phyloP scores from a whole-genome alignment of 2,797 vertebrate genomes.

The Aulostomus chinensis region DNA sequence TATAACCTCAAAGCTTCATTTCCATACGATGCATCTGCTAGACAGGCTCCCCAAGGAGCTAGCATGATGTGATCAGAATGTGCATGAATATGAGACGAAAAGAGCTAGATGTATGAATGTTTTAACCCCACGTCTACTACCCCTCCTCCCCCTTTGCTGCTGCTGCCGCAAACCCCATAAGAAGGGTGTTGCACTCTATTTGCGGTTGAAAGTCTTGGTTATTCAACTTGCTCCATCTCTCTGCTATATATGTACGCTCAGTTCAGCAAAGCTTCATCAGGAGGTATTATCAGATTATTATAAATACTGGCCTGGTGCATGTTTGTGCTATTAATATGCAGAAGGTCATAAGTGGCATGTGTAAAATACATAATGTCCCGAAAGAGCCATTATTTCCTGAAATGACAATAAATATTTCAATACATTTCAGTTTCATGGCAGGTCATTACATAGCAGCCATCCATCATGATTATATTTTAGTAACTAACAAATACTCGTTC shows the following conservation, averaged over 20 bases:
- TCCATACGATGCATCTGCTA: constrained; percentile 63
- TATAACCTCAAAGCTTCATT: constrained; percentile 55
- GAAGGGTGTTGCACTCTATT: constrained; percentile 6
- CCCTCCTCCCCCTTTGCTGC: background rate
- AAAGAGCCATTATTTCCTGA: no score
- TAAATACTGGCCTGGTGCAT: constrained; percentile 2
- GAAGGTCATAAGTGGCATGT: background rate
- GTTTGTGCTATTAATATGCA: background rate
- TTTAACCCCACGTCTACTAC: constrained; percentile 28
- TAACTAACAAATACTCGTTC: no score
- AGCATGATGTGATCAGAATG: constrained; percentile 44
- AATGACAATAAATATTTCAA: no score
- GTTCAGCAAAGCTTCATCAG: background rate
- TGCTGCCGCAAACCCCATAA: background rate
- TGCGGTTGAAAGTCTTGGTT: no score
- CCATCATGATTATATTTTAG: no score
- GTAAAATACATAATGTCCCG: background rate
- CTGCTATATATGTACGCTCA: no score
- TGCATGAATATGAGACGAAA: constrained; percentile 55
- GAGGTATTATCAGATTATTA: constrained; percentile 1
- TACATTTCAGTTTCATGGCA: no score
- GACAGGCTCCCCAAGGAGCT: constrained; percentile 48
- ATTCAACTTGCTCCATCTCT: no score
- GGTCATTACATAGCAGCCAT: no score
- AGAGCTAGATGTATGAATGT: constrained; percentile 43